Percentiles rank a stretch among this genome's conserved stretches.
phyloP scores from a whole-genome alignment of 2,888 invertebrate genomes.

The Mayetiola destructor region DNA sequence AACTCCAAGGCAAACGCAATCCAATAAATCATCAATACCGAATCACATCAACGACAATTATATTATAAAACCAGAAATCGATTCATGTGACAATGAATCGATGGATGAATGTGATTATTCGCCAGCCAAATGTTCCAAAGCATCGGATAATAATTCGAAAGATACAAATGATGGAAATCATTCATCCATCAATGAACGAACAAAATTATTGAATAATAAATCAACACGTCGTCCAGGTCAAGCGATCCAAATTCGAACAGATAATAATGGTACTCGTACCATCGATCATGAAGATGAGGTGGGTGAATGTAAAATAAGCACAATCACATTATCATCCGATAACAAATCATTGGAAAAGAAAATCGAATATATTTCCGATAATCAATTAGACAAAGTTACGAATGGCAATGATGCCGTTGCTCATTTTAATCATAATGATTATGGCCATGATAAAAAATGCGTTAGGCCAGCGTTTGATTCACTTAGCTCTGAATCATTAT shows the following conservation, averaged over 20 bases:
- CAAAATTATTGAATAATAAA: conserved; percentile 21
- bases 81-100: conserved; percentile 21
- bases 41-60: conserved; percentile 38
- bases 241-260: conserved; percentile 56
- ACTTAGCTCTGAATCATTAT: conserved; percentile 8
- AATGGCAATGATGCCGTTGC: conserved; percentile 38
- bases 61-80: conserved; percentile 36
- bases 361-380: conserved; percentile 22
- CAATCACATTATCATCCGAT: conserved; percentile 14
- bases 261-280: conserved; percentile 22
- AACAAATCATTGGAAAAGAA: conserved; percentile 20
- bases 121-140: conserved; percentile 27
- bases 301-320: conserved; percentile 22
- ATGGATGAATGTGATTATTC: conserved; percentile 34
- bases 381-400: conserved; percentile 29
- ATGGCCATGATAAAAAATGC: not conserved
- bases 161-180: conserved; percentile 33
- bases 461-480: conserved; percentile 1
- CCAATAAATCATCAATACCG: conserved; percentile 23
- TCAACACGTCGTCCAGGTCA: conserved; percentile 44
- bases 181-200: conserved; percentile 25
- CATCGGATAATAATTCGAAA: conserved; percentile 26
- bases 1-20: conserved; percentile 24
- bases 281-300: conserved; percentile 20
- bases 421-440: conserved; percentile 32